Conservation (phyloP, 2,797 vertebrate genomes). For the Mallotus villosus region DNA sequence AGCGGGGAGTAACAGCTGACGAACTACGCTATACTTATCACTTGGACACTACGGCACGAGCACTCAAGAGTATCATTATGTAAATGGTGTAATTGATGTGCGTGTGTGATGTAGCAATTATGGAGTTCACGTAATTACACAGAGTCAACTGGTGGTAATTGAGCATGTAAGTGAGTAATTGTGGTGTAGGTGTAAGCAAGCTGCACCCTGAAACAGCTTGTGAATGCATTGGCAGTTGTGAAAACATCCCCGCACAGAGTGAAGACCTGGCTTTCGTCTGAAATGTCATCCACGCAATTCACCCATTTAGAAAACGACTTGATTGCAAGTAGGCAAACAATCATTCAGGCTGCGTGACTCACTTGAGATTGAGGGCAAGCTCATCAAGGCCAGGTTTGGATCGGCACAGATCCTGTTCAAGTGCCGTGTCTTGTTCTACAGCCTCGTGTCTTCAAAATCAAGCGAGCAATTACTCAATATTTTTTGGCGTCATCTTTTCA, state of each 20-base stretch:
- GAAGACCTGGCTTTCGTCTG: not conserved
- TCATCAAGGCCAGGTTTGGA: not conserved
- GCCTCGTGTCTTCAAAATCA: not conserved
- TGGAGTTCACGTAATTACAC: slow-evolving; percentile 17
- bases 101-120: slow-evolving; percentile 9
- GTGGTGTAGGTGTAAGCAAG: not conserved
- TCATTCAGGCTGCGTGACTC: not conserved
- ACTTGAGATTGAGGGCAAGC: not conserved
- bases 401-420: not conserved
- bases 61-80: not conserved
- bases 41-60: not conserved
- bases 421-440: not conserved
- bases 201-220: not conserved
- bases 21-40: not conserved
- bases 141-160: slow-evolving; percentile 33
- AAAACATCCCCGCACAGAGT: not conserved
- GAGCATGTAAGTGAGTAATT: slow-evolving; percentile 19
- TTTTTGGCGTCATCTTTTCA: not conserved
- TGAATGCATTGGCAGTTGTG: not conserved
- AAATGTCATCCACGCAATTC: not conserved
- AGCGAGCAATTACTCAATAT: not conserved
- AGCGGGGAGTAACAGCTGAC: not conserved
- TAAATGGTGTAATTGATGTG: slow-evolving; percentile 6
- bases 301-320: not conserved
- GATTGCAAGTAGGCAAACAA: not conserved